Evolutionary conservation across 1,140 invertebrate genomes (phyloP), one percentile per base, ranked within the genome.

Genomic region (Monomorium pharaonis): DNA sequence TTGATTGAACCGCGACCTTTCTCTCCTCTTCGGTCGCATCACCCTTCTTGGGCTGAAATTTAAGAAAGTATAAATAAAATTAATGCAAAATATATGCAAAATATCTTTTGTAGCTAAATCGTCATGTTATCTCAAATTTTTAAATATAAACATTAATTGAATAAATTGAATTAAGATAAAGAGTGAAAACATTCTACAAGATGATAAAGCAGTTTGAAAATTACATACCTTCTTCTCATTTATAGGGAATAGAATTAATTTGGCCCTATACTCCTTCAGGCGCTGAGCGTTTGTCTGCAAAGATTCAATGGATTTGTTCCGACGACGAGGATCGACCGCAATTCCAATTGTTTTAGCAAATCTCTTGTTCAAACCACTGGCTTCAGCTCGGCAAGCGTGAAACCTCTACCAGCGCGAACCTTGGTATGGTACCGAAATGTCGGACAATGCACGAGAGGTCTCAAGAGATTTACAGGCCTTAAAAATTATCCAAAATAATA

Each of bases 191-290:
- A 14, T 60, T 75, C 21, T 33, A 47, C 21, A 49, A 54, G 42
- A 69, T 7, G 60, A 37, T 27, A 72, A 9, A 14, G 16, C 37
- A 47, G n/a, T n/a, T 63, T 10, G 44, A 77, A n/a, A 18, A 78
- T 72, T 60, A 75, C 67, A 74, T 89, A 95, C 96, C 93, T 95
- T 96, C 96, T 98, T 98, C 91, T 98, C 98, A 94, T 98, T 98
- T 90, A 97, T 96, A 92, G 99, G 99, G 98, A 99, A 99, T 44
- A 99, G 95, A 92, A 99, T 99, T 91, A 99, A 96, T 94, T 99
- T 98, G 63, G 98, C 97, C 93, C 97, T 97, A 95, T 99, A 99
- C 94, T 99, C 98, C 95, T 99, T 99, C 62, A 99, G 95, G 86
- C 99, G 96, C 94, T 99, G 98, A 86, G 98, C 97, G 96, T 99